These are phyloP conservation scores for Panurus biarmicus DNA, from an alignment of 2,113 vertebrate genomes.

Conservation along the genomic window DNA sequence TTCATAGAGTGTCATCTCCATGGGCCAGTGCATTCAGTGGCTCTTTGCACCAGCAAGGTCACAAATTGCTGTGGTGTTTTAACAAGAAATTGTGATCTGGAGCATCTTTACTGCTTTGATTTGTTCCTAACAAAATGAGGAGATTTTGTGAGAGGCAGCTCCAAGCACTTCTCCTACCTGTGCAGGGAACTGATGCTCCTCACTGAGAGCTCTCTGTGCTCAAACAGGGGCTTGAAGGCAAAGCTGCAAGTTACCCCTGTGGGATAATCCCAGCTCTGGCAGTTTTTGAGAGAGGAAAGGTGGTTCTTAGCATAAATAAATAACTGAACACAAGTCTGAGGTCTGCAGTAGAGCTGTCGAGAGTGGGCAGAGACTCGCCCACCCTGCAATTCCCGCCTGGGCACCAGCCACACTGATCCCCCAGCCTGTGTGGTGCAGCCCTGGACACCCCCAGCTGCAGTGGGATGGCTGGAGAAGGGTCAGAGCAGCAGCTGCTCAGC, in stretches of 20 bases:
- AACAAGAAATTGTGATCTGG: background rate
- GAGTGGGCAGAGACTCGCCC: fast-evolving
- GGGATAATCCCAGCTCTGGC: background rate
- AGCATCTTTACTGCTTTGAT: background rate
- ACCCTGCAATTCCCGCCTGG: fast-evolving
- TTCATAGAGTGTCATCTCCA: fast-evolving
- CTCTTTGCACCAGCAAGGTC: background rate
- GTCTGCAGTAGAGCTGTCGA: background rate
- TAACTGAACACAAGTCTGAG: background rate
- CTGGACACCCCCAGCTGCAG: background rate
- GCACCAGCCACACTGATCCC: fast-evolving
- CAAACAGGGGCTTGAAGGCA: background rate
- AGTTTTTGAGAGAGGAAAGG: background rate
- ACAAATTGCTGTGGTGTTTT: background rate
- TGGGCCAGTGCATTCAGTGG: background rate
- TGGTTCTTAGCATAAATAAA: background rate
- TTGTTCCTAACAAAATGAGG: background rate
- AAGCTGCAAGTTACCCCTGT: background rate
- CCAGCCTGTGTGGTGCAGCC: background rate
- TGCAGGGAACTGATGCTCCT: background rate
- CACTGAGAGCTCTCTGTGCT: background rate
- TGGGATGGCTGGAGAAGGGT: fast-evolving
- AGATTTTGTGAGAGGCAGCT: background rate
- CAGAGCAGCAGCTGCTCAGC: background rate
- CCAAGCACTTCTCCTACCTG: background rate